Conservation (phyloP, 2,888 invertebrate species). For the Brachypalpus laphriformis region DNA sequence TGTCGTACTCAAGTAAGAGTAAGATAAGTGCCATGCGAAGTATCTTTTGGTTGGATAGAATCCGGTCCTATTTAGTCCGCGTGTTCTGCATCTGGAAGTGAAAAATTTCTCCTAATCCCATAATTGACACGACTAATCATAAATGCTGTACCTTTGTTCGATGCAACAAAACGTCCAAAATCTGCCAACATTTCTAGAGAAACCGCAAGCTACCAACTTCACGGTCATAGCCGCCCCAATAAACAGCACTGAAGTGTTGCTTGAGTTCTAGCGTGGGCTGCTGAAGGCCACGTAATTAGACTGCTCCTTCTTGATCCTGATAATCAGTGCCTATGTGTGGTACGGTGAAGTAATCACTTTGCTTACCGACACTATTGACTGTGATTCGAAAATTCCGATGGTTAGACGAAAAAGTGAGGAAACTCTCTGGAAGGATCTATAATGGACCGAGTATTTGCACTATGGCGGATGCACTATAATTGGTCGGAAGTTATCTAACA, state of each 20-base stretch:
- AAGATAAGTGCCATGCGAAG: background rate
- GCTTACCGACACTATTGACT: constrained; percentile 88
- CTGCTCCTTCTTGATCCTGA: constrained; percentile 92
- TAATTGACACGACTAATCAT: constrained; percentile 20
- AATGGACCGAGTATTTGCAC: constrained; percentile 89
- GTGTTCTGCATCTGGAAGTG: background rate
- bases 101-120: constrained; percentile 5
- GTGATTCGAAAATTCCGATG: constrained; percentile 86
- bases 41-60: constrained; percentile 51
- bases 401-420: constrained; percentile 86
- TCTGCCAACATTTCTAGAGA: constrained; percentile 77
- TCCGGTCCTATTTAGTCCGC: constrained; percentile 1
- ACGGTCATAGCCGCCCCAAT: constrained; percentile 79
- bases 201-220: constrained; percentile 78
- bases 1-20: no score
- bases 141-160: constrained; percentile 79
- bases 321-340: constrained; percentile 91
- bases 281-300: constrained; percentile 85
- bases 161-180: constrained; percentile 78
- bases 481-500: constrained; percentile 83
- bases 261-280: constrained; percentile 86
- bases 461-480: constrained; percentile 87
- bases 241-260: constrained; percentile 76
- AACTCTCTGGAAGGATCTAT: constrained; percentile 87
- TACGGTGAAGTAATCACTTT: constrained; percentile 78